Evolutionary conservation across 92 coral and sea anemone genomes (phyloP), one percentile per base, ranked within the genome.

Genomic region (Pocillopora grandis): DNA sequence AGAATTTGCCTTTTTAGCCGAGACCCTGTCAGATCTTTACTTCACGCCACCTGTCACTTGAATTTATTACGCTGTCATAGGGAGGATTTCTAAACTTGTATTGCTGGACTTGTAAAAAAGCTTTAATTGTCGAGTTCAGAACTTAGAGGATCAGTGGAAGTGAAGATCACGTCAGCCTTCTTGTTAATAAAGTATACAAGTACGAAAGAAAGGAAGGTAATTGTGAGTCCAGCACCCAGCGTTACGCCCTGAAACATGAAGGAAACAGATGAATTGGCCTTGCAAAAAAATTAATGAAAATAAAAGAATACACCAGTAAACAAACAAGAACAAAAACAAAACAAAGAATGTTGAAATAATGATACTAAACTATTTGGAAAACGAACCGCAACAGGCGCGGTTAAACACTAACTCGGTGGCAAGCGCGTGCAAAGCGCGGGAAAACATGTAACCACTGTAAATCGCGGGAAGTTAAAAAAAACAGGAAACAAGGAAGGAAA

Each of bases 81-180:
- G 15, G 49, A 66, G 83, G 27, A 80, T 62, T 78, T 9, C 19
- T 3, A 70, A 55, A 66, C 36, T 49, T 33, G 12, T 3, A 19
- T 10, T 62, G 58, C 61, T 60, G 52, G 52, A 42, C 52, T 42
- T 42, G 52, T 3, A 42, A 42, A 42, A 42, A 42, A 7, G 5
- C 8, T 42, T 84, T 35, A 76, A 60, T 76, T 48, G 17, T 84
- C 60, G 11, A 49, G 66, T 10, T 66, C 82, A 18, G 35, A 71
- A 2, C 37, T 20, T 6, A 66, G 66, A 21, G 88, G 71, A 63
- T 88, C 93, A 19, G 16, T 66, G 19, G 93, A 95, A 62, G 93
- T 90, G 72, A 96, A 96, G 59, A 96, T 74, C 65, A 82, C 66
- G 35, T 90, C 97, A 37, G 98, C 99, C 68, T 92, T 96, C 60